Percentiles rank a stretch among this genome's conserved stretches.
Evolutionary conservation across 2,888 invertebrate genomes (phyloP).

Genomic region (Asteroscopus sphinx): DNA sequence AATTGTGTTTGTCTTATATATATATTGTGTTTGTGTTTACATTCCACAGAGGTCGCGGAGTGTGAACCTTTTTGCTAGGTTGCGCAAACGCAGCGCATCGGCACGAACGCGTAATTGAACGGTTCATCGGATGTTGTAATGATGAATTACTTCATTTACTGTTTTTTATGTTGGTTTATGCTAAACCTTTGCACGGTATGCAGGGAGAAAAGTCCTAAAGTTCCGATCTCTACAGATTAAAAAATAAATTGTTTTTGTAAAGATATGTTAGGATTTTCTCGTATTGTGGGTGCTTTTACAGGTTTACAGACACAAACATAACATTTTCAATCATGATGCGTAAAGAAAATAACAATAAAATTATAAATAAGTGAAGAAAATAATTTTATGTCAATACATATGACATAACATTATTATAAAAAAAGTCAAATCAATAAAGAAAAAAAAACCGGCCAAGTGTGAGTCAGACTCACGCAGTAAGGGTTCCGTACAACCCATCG

Average conservation of each 20-base stretch:
- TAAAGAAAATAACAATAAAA: slow-evolving; percentile 2
- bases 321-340: not conserved
- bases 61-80: slow-evolving; percentile 46
- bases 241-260: no score
- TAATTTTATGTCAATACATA: not conserved
- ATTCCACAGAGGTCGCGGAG: slow-evolving; percentile 50
- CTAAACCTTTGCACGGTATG: not conserved
- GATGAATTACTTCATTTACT: slow-evolving; percentile 37
- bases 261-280: no score
- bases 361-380: not conserved
- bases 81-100: slow-evolving; percentile 39
- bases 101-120: slow-evolving; percentile 37
- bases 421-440: not conserved
- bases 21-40: slow-evolving; percentile 40
- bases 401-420: not conserved
- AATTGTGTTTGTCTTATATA: slow-evolving; percentile 38
- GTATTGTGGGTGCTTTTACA: no score
- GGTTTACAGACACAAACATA: not conserved
- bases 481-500: no score
- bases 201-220: not conserved
- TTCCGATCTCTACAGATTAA: not conserved
- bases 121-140: slow-evolving; percentile 50
- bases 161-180: slow-evolving; percentile 18
- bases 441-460: not conserved
- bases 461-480: no score